Evolutionary conservation across 2,888 invertebrate species (phyloP).

Genomic region (Geophilus truncorum): DNA sequence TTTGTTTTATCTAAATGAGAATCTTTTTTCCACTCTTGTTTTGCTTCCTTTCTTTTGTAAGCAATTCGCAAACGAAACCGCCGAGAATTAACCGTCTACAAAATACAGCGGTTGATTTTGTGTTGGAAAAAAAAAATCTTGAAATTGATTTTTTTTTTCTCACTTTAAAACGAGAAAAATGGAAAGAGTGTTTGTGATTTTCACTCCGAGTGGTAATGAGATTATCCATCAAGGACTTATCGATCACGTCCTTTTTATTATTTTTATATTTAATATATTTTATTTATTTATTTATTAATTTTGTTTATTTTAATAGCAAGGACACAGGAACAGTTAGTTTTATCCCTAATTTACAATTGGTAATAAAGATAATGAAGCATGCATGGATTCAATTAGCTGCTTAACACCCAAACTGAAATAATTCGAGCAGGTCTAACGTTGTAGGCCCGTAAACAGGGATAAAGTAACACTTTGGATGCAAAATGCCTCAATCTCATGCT

Average conservation of each 20-base stretch:
- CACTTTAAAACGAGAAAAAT: too few species aligned
- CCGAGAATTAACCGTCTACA: not conserved
- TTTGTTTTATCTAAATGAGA: not conserved
- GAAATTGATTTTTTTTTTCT: not conserved
- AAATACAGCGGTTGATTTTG: not conserved
- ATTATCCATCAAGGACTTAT: too few species aligned
- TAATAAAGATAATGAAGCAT: not conserved
- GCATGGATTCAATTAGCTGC: not conserved
- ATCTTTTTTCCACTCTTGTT: not conserved
- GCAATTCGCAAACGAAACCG: not conserved
- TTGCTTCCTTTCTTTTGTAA: not conserved
- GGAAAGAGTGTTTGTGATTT: too few species aligned
- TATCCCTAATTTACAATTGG: not conserved
- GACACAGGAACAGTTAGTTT: not conserved
- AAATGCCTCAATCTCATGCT: not conserved
- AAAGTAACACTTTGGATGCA: not conserved
- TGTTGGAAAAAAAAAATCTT: not conserved
- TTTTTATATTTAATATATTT: too few species aligned
- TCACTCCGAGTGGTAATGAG: too few species aligned
- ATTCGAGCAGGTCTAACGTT: not conserved
- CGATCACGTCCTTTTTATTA: too few species aligned
- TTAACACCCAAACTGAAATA: not conserved
- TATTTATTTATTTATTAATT: too few species aligned
- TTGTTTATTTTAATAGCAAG: not conserved
- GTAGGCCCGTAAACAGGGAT: not conserved